Evolutionary conservation across 1,140 invertebrate species (phyloP).

Genomic region (Psix sp.): DNA sequence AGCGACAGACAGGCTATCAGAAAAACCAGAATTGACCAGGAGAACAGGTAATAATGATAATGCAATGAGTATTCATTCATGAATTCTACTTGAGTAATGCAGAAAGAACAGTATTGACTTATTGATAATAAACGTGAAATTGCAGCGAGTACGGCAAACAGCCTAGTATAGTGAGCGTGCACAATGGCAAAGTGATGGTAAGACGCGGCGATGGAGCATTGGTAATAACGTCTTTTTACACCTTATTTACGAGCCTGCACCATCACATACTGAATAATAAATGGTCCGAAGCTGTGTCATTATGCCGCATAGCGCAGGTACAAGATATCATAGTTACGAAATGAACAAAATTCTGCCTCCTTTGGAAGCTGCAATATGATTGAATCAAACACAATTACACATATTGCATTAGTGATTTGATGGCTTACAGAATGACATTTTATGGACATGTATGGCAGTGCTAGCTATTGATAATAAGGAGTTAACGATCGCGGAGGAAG

Average conservation of each 20-base stretch:
- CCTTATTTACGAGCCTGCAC: conserved; percentile 82
- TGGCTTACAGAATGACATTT: conserved; percentile 82
- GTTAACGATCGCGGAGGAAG: conserved; percentile 91
- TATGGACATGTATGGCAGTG: conserved; percentile 94
- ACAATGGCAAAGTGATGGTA: conserved; percentile 87
- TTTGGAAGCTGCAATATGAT: conserved; percentile 10
- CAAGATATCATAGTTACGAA: conserved; percentile 39
- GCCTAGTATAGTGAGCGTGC: conserved; percentile 86
- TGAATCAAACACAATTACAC: conserved; percentile 12
- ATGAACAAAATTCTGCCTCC: conserved; percentile 18
- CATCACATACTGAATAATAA: conserved; percentile 80
- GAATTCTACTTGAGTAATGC: too few species aligned
- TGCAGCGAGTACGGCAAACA: conserved; percentile 86
- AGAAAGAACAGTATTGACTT: too few species aligned
- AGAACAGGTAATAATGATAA: conserved; percentile 82
- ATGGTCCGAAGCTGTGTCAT: conserved; percentile 86
- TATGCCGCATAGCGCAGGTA: conserved; percentile 88
- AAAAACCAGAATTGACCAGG: conserved; percentile 81
- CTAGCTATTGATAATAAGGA: conserved; percentile 88
- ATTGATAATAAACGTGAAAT: not conserved
- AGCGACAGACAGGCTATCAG: conserved; percentile 85
- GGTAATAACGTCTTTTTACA: conserved; percentile 81
- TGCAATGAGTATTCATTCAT: too few species aligned
- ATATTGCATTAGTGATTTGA: conserved; percentile 19
- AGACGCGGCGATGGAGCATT: conserved; percentile 84